A percentile compares a stretch with the other conserved stretches of the same genome.
Evolutionary conservation across 2,888 invertebrate species (phyloP).

Genomic region (Dusona sp.): DNA sequence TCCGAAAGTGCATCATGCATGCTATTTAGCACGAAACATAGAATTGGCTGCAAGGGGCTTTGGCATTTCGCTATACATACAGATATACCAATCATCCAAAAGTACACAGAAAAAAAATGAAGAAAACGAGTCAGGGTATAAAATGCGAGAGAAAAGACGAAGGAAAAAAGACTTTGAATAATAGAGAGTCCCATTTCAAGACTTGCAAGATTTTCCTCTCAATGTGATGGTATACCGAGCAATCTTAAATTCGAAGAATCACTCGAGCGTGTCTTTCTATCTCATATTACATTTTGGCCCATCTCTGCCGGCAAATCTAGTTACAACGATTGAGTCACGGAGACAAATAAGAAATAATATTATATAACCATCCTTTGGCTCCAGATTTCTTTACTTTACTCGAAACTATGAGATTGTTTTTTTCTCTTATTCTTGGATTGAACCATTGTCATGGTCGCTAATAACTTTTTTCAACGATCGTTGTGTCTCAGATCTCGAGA

Average conservation of each 20-base stretch:
- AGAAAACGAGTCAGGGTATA: conserved; percentile 22
- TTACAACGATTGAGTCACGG: conserved; percentile 38
- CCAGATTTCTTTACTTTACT: neutral
- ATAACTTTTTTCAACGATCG: neutral
- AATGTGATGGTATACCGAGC: conserved; percentile 20
- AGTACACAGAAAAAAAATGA: conserved; percentile 8
- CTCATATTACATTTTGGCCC: conserved; percentile 49
- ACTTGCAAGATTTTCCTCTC: conserved; percentile 65
- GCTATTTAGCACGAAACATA: too few species aligned
- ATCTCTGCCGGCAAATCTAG: conserved; percentile 25
- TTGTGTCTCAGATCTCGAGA: neutral
- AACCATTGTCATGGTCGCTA: neutral
- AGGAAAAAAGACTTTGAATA: conserved; percentile 74
- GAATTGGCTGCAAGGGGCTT: too few species aligned
- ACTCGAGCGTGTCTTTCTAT: conserved; percentile 65
- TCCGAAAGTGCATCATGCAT: too few species aligned
- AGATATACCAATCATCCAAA: conserved; percentile 41
- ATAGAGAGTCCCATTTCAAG: conserved; percentile 73
- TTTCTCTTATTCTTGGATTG: neutral
- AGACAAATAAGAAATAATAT: conserved; percentile 37
- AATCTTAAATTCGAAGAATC: conserved; percentile 71
- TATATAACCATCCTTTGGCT: neutral
- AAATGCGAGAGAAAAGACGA: conserved; percentile 53
- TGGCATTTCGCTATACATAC: neutral
- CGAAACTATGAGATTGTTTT: neutral